Conservation (phyloP, 2,797 vertebrate genomes). For the Hemibagrus guttatus region DNA sequence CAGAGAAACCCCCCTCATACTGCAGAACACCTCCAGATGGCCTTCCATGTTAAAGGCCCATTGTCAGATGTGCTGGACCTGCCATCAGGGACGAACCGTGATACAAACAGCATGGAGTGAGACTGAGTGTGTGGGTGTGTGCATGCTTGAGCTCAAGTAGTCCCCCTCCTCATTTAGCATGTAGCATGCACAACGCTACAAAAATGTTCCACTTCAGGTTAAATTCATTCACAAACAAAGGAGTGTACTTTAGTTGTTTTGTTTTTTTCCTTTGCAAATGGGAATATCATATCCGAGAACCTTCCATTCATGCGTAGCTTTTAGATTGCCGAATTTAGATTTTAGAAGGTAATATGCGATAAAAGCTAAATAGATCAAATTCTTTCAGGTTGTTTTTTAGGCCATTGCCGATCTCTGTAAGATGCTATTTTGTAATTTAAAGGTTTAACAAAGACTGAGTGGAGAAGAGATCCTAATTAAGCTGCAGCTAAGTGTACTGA, state of each 20-base stretch:
- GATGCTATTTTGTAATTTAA: not conserved
- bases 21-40: slow-evolving; percentile 76
- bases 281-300: not conserved
- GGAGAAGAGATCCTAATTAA: slow-evolving; percentile 34
- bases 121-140: slow-evolving; percentile 25
- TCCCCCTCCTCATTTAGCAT: slow-evolving; percentile 15
- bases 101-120: slow-evolving; percentile 38
- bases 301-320: slow-evolving; percentile 14
- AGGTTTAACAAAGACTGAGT: not conserved
- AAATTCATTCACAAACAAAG: slow-evolving; percentile 44
- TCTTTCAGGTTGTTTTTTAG: not conserved
- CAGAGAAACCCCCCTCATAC: slow-evolving; percentile 59
- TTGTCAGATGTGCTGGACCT: slow-evolving; percentile 46
- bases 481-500: not conserved
- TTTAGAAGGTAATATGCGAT: no score
- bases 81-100: slow-evolving; percentile 37
- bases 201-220: slow-evolving; percentile 41
- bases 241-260: not conserved
- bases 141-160: slow-evolving; percentile 27
- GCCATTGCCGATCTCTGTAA: not conserved
- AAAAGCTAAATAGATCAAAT: not conserved
- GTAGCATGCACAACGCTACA: slow-evolving; percentile 28
- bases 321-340: not conserved
- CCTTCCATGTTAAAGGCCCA: slow-evolving; percentile 55
- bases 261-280: not conserved